These are phyloP conservation scores for Salvelinus namaycush DNA, from an alignment of 2,113 vertebrate genomes.

Conservation along the genomic window DNA sequence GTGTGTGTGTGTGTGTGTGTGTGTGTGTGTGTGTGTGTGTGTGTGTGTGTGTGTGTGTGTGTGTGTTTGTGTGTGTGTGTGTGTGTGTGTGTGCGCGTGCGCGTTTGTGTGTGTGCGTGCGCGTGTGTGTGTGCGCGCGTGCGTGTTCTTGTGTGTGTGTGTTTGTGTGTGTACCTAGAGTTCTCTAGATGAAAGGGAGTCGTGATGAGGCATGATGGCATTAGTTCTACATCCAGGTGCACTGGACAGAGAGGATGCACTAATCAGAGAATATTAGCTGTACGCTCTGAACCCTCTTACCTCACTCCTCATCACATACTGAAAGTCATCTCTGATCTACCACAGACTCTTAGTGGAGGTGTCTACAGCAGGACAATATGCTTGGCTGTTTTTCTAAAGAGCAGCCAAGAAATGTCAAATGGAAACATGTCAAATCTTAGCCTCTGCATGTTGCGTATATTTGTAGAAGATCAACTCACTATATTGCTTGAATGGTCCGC, in stretches of 20 bases:
- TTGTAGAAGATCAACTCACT: neutral
- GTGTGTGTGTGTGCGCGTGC: too few relatives aligned
- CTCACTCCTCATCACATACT: neutral
- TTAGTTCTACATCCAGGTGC: slow-evolving; percentile 22
- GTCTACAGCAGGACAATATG: neutral
- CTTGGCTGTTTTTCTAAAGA: neutral
- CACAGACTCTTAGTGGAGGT: too few relatives aligned
- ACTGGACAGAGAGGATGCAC: neutral
- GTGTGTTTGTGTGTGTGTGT: neutral
- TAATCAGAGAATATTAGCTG: neutral
- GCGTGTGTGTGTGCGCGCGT: neutral
- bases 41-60: neutral
- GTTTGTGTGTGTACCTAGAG: neutral
- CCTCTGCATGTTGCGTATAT: neutral
- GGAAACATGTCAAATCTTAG: neutral
- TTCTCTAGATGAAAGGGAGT: too few relatives aligned
- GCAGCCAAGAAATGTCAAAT: neutral
- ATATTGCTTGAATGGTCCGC: neutral
- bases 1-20: neutral
- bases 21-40: too few relatives aligned
- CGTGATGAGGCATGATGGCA: neutral
- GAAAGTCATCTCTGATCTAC: too few relatives aligned
- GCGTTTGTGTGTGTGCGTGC: neutral
- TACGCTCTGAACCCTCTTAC: neutral
- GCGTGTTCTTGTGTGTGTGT: neutral